Percentiles rank a stretch among this genome's conserved stretches.
Conservation (phyloP, 35 echinoderm and acorn worm species). For the Eucidaris tribuloides region DNA sequence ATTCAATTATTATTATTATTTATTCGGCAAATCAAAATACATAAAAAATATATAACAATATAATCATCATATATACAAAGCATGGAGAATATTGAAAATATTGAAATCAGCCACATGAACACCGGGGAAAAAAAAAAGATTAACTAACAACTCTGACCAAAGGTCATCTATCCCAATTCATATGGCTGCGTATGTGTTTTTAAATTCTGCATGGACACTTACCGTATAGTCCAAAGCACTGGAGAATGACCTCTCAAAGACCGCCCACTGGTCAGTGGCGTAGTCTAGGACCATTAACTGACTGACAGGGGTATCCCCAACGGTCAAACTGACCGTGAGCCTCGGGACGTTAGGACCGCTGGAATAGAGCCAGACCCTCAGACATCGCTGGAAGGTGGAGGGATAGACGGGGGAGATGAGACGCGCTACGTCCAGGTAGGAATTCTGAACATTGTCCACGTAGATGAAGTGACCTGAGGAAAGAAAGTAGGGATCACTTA, state of each 20-base stretch:
- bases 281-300: neutral
- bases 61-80: too few species aligned
- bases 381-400: slow-evolving; percentile 32
- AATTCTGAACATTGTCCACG: slow-evolving; percentile 31
- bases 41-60: too few species aligned
- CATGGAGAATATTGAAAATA: too few species aligned
- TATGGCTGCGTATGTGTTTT: neutral
- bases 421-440: neutral
- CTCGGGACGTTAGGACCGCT: neutral
- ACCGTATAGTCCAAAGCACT: neutral
- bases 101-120: too few species aligned
- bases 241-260: neutral
- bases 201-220: neutral
- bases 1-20: too few species aligned
- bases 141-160: too few species aligned
- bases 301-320: neutral
- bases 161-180: too few species aligned
- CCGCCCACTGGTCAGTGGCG: neutral
- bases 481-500: neutral
- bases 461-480: slow-evolving; percentile 47
- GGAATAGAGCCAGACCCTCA: slow-evolving; percentile 55
- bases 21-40: too few species aligned
- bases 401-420: slow-evolving; percentile 52
- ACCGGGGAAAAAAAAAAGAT: too few species aligned
- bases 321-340: neutral